Conservation (phyloP, 2,113 vertebrate species). For the Alligator mississippiensis region DNA sequence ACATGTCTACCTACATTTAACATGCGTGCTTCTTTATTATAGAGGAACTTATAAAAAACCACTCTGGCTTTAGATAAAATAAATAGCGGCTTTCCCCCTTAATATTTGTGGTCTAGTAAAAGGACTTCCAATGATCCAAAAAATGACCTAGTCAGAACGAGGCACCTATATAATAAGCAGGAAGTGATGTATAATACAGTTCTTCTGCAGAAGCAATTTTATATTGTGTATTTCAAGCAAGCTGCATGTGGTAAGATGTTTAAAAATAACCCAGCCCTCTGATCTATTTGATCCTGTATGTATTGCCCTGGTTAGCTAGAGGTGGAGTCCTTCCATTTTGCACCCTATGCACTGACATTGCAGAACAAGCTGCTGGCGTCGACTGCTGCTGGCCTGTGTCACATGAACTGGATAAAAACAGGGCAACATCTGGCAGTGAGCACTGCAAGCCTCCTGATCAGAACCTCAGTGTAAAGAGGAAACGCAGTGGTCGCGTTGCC, state of each 20-base stretch:
- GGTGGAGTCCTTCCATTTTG: not conserved
- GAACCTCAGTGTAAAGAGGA: conserved; percentile 26
- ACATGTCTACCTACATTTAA: not conserved
- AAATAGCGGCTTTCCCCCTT: not conserved
- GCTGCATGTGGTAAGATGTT: rapidly evolving
- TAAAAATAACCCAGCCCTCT: not conserved
- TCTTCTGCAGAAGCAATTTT: not conserved
- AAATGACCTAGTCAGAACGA: not conserved
- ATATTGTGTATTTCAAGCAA: not conserved
- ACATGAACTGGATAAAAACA: not conserved
- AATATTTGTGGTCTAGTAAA: not conserved
- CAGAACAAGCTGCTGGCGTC: conserved; percentile 13
- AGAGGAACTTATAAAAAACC: not conserved
- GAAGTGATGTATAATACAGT: conserved; percentile 28
- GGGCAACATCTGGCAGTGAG: conserved; percentile 54
- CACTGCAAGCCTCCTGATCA: not conserved
- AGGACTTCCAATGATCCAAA: not conserved
- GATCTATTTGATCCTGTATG: not conserved
- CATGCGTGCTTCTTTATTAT: not conserved
- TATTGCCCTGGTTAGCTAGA: not conserved
- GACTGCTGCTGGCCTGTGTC: not conserved
- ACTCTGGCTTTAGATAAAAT: not conserved
- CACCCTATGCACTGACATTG: not conserved
- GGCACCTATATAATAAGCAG: not conserved
- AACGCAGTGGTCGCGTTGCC: conserved; percentile 18